Base-by-base conservation (phyloP, 2,113 vertebrate genomes). In the Seriola quinqueradiata region DNA sequence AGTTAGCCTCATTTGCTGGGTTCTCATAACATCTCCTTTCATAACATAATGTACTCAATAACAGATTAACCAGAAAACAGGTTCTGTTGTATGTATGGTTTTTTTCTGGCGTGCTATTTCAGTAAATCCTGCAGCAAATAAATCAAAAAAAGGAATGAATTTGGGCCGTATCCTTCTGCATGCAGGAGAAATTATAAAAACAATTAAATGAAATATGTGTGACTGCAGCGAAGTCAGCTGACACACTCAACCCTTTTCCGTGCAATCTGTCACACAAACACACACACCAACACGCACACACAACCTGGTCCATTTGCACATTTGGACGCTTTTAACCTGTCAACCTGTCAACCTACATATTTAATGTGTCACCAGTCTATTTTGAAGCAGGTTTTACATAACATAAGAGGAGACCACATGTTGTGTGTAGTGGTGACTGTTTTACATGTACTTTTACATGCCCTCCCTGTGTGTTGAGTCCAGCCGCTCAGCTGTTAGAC, bases 81-180 rank as follows among this genome's bases (percentile, higher is more conserved):
- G n/a, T 61, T 61, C 12, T 79, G 4, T n/a, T 77, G 1, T 71
- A 25, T 36, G 28, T 70, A 16, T 46, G 52, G 28, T 32, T 40
- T 64, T 71, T 50, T 66, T n/a, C 61, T 64, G 28, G 28, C 2
- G 4, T n/a, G 21, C 52, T 69, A 73, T 83, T 79, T 74, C n/a
- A 32, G 48, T 70, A 69, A 84, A 79, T 77, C 77, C 75, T 73
- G n/a, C 32, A 40, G 34, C 70, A 72, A 75, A 80, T 63, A 80
- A 82, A 79, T 70, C 40, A 82, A 23, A 65, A 74, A 42, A 64
- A 1, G 42, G 48, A 70, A 34, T 14, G n/a, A 32, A 79, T 86
- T 84, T 75, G 28, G 42, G 55, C 57, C 69, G 44, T 72, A 78
- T 57, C 44, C 42, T 64, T 79, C 48, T 58, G 63, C 48, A 61